Base-by-base conservation (phyloP, 2,888 invertebrate species). In the Apodemia arnacis region DNA sequence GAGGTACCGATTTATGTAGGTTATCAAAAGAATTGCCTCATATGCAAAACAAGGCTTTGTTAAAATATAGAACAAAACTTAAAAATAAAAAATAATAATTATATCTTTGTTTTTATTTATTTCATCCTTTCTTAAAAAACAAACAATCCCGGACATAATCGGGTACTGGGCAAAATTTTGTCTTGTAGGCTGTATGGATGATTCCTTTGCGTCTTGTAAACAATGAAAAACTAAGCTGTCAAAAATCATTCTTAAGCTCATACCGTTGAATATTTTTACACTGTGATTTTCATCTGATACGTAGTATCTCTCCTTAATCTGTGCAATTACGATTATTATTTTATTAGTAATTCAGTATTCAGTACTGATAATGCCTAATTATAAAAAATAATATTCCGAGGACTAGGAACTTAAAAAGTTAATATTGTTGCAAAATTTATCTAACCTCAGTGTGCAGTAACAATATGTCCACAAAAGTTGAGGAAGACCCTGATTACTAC, bases 1-100 rank as follows among this genome's bases (percentile, higher is more conserved):
- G 18, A 72, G 38, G 72, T 41, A 72, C 38, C 34, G 72, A 72
- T 34, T 21, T 72, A 6, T 38, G 21, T 75, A 31, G 75, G n/a
- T n/a, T 44, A 10, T 24, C 44, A 2, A 59, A 31, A 10, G 27
- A 66, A 66, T 27, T 66, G 66, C 66, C 66, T 31, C 13, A 54
- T 6, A 11, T 49, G 31, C 21, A 54, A 80, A 72, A 21, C 4
- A 54, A 80, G 24, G 69, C 49, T 11, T 59, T 59, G 34, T 54
- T 49, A 27, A 73, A 80, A 72, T 80, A 49, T 66, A 15, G 31
- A 66, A 66, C 21, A 10, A 59, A 21, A 59, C 13, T 54, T 3
- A 54, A 54, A 54, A 54, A 54, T 54, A 54, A 54, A 66, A 66
- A 66, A 11, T 13, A 66, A 24, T 66, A 66, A 66, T 13, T 5